phyloP scores from a whole-genome alignment of 2,888 invertebrate genomes.

The Eristalis pertinax region DNA sequence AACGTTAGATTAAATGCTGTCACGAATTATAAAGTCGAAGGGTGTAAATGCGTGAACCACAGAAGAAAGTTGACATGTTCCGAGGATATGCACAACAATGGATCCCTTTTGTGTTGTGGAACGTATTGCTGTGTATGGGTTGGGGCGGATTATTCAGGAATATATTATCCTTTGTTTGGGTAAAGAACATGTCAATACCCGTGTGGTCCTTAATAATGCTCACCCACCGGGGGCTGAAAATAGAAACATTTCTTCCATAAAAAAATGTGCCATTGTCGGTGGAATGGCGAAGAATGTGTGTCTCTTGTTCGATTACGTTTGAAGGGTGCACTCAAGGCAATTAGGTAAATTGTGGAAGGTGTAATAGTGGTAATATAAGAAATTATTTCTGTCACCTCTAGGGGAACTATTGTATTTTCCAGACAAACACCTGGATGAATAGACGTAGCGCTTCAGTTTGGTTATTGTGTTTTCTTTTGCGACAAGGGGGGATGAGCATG shows the following conservation, averaged over 20 bases:
- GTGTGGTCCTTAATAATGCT: background rate
- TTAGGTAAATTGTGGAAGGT: background rate
- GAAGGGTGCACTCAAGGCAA: background rate
- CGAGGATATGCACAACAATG: background rate
- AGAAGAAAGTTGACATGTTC: slow-evolving; percentile 19
- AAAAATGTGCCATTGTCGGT: background rate
- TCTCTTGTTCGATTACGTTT: background rate
- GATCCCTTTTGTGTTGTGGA: background rate
- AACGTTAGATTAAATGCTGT: slow-evolving; percentile 12
- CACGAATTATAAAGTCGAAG: slow-evolving; percentile 18
- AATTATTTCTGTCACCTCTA: background rate
- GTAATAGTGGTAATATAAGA: background rate
- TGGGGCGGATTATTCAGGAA: slow-evolving; percentile 4
- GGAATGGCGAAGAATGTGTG: background rate
- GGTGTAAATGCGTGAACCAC: slow-evolving; percentile 12
- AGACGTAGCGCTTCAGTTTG: no score
- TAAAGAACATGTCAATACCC: slow-evolving; percentile 15
- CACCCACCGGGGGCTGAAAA: background rate
- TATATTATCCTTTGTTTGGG: slow-evolving; percentile 29
- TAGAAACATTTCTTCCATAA: background rate
- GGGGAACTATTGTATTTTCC: no score
- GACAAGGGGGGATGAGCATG: no score
- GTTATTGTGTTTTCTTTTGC: no score
- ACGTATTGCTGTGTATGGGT: background rate
- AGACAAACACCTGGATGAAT: no score